These are phyloP conservation scores for Zosterops pallidus DNA, from an alignment of 2,113 vertebrate genomes.

Conservation along the genomic window DNA sequence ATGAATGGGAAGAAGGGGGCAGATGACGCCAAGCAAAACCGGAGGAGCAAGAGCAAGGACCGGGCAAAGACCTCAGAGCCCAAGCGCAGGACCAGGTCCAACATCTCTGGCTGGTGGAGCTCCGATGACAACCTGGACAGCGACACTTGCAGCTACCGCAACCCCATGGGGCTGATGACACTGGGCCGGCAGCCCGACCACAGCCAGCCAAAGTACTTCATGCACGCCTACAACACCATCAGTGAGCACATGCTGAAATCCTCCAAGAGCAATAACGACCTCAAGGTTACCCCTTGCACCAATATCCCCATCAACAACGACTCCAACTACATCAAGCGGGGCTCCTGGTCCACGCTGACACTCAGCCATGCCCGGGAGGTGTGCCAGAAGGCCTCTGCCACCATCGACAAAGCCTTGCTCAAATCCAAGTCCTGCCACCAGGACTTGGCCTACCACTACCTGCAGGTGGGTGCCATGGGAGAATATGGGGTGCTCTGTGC, in stretches of 20 bases:
- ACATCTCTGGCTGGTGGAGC: slow-evolving; percentile 99
- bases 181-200: slow-evolving; percentile 82
- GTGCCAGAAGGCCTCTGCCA: slow-evolving; percentile 93
- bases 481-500: accelerated
- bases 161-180: slow-evolving; percentile 91
- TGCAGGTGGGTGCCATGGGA: slow-evolving; percentile 81
- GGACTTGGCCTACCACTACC: slow-evolving; percentile 92
- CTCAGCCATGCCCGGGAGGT: slow-evolving; percentile 92
- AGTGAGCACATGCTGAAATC: slow-evolving; percentile 92
- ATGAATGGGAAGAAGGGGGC: slow-evolving; percentile 84
- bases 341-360: slow-evolving; percentile 94
- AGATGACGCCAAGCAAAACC: slow-evolving; percentile 86
- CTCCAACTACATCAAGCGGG: slow-evolving; percentile 89
- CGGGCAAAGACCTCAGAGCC: slow-evolving; percentile 88
- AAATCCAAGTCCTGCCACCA: slow-evolving; percentile 98
- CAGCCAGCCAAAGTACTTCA: slow-evolving; percentile 86
- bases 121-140: slow-evolving; percentile 91
- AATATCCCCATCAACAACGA: slow-evolving; percentile 78
- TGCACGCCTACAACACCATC: slow-evolving; percentile 96
- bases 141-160: slow-evolving; percentile 88
- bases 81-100: slow-evolving; percentile 90
- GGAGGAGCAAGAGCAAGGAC: slow-evolving; percentile 97
- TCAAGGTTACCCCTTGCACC: slow-evolving; percentile 76
- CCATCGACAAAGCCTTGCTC: slow-evolving; percentile 93
- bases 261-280: slow-evolving; percentile 89